phyloP scores from a whole-genome alignment of 1,140 invertebrate genomes.

The Globodera rostochiensis region DNA sequence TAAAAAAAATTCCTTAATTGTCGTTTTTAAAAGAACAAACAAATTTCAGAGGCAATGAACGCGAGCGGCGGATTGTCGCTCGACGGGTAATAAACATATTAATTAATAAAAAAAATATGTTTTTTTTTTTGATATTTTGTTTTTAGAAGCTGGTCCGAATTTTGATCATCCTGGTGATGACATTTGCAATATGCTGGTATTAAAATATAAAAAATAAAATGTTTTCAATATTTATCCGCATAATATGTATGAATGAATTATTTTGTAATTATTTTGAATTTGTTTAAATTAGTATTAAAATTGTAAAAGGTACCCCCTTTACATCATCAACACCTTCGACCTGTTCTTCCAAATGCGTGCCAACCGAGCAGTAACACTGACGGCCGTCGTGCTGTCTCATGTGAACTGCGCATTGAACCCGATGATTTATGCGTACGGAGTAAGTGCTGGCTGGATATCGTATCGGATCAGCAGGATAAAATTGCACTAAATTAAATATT shows the following conservation, averaged over 20 bases:
- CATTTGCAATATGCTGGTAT: conserved; percentile 53
- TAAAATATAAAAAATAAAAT: too few species aligned
- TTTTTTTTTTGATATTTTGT: neutral
- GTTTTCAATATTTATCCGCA: too few species aligned
- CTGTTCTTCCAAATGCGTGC: conserved; percentile 38
- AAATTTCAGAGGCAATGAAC: conserved; percentile 35
- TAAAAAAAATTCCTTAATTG: too few species aligned
- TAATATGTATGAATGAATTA: too few species aligned
- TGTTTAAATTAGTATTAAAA: too few species aligned
- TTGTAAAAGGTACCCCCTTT: conserved; percentile 34
- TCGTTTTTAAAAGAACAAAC: too few species aligned
- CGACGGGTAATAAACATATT: conserved; percentile 22
- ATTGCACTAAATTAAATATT: too few species aligned
- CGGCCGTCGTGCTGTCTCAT: conserved; percentile 51
- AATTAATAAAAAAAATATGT: neutral
- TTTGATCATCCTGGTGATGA: conserved; percentile 45
- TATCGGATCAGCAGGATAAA: too few species aligned
- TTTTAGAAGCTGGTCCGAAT: conserved; percentile 49
- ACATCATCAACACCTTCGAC: conserved; percentile 51
- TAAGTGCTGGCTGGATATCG: conserved; percentile 1
- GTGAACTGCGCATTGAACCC: conserved; percentile 52
- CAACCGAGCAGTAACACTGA: conserved; percentile 31
- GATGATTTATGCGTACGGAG: conserved; percentile 43
- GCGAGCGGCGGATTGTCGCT: conserved; percentile 46
- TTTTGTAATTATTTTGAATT: too few species aligned